Base-by-base conservation (phyloP, 2,113 vertebrate species). In the Rhegmatorhina hoffmannsi region DNA sequence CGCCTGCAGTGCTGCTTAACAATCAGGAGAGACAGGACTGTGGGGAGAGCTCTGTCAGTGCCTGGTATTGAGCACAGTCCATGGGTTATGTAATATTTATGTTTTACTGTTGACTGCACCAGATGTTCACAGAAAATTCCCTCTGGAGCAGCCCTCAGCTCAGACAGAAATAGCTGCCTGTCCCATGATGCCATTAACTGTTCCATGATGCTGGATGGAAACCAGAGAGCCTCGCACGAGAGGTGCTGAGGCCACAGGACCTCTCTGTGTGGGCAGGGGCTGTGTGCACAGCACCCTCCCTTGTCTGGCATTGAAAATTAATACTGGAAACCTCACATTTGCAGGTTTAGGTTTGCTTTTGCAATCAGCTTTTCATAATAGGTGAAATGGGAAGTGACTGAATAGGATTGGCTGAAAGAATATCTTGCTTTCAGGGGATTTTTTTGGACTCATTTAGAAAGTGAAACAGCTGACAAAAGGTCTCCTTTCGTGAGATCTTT, bases 101-200 rank as follows among this genome's bases (percentile, higher is more conserved):
- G 74, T 96, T 91, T 95, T 49, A 86, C 89, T 90, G 81, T 89
- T 96, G 89, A 86, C 87, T 95, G 84, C 74, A 87, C 82, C 90
- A 92, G 79, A 87, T 92, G 93, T 83, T 96, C 76, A 84, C 66
- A 94, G 95, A 64, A 88, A 87, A 93, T 69, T 93, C 87, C 90
- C 76, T 91, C 66, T 96, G 85, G 89, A 95, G 72, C 81, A 87
- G 74, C 80, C 76, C 55, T 90, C n/a, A 87, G 89, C 91, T 95
- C 38, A 62, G 83, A 28, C 76, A 81, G 9, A 96, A 96, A 94
- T 95, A 91, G 84, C 92, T 94, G 84, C 76, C 40, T 80, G 84
- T 86, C 73, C 76, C 79, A n/a, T 52, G 76, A 64, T 67, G 60
- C 70, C 9, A 3, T 84, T 11, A 70, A 33, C 7, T 84, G 60